These are phyloP conservation scores for Nannospalax galili DNA, from an alignment of 2,113 vertebrate genomes.

Conservation along the genomic window DNA sequence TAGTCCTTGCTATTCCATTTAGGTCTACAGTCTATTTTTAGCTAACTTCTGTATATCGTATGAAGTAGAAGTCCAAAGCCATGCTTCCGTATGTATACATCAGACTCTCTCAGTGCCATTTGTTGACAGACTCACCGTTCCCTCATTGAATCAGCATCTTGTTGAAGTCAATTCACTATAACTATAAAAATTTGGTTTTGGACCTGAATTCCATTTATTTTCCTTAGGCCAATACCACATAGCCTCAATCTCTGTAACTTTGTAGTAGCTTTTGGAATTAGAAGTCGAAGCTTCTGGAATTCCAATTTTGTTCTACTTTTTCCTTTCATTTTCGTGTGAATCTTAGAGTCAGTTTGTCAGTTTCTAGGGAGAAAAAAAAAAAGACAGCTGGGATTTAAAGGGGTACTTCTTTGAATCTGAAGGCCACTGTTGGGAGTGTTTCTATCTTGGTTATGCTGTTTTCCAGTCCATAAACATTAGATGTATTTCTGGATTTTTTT, in stretches of 20 bases:
- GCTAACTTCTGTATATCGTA: background rate
- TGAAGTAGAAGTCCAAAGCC: background rate
- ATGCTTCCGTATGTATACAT: background rate
- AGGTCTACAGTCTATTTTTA: slow-evolving; percentile 11
- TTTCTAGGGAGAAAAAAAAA: background rate
- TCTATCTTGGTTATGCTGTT: background rate
- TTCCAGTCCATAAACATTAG: background rate
- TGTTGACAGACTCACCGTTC: background rate
- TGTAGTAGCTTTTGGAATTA: background rate
- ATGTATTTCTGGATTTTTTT: slow-evolving; percentile 4
- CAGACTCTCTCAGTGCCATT: background rate
- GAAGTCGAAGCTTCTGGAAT: background rate
- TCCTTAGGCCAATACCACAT: background rate
- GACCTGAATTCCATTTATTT: background rate
- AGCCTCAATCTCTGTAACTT: background rate
- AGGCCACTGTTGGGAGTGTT: background rate
- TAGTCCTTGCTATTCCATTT: background rate
- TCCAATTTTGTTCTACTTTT: background rate
- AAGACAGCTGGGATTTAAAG: background rate
- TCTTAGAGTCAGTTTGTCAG: background rate
- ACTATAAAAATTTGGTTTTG: background rate
- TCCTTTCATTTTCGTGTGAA: background rate
- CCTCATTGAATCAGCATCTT: background rate
- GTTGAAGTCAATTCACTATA: background rate
- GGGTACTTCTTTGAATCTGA: background rate